Conservation (phyloP, 2,797 vertebrate genomes). For the Pseudochirops cupreus region DNA sequence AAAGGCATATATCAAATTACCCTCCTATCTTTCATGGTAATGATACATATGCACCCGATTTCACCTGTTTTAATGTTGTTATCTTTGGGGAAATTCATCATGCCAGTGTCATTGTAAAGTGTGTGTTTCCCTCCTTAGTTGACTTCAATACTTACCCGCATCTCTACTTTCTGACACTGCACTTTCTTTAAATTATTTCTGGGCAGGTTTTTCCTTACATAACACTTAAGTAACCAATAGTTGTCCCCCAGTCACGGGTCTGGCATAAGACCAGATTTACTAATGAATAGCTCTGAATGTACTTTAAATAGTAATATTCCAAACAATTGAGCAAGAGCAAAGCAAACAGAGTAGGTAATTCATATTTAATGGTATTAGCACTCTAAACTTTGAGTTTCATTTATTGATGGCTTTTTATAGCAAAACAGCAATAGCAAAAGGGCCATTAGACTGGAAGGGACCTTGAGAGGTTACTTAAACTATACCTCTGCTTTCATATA, state of each 20-base stretch:
- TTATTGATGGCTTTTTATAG: slow-evolving; percentile 13
- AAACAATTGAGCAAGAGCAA: not conserved
- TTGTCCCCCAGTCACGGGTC: not conserved
- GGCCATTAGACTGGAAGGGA: not conserved
- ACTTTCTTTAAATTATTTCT: slow-evolving; percentile 28
- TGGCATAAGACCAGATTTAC: not conserved
- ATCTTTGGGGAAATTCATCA: not conserved
- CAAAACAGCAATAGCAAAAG: not conserved
- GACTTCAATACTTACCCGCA: slow-evolving; percentile 22
- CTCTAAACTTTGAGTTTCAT: not conserved
- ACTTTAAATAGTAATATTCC: slow-evolving; percentile 41
- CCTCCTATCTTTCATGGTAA: not conserved
- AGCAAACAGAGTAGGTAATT: slow-evolving; percentile 1
- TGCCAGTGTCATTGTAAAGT: not conserved
- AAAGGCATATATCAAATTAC: not conserved
- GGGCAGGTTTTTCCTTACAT: not conserved
- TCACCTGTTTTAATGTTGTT: not conserved
- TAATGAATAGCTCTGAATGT: not conserved
- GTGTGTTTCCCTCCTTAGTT: not conserved
- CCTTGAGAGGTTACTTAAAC: not conserved
- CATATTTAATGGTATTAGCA: slow-evolving; percentile 1
- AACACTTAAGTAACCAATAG: not conserved
- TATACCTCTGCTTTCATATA: not conserved
- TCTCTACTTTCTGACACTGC: not conserved
- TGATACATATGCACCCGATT: not conserved